Conservation (phyloP, 2,797 vertebrate species). For the Ctenopoma multispine region DNA sequence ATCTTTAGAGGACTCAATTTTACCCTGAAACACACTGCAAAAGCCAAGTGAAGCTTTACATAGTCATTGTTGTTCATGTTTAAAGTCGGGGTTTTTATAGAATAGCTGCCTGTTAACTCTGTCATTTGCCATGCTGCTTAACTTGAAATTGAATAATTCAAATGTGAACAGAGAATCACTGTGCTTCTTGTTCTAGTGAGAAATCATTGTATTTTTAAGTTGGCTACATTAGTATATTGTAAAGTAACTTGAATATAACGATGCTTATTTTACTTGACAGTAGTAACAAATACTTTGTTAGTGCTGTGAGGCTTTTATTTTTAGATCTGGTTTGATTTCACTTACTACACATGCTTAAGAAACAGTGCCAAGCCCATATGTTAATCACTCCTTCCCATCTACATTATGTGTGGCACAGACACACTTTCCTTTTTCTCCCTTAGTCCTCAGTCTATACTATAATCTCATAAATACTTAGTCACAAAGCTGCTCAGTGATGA, state of each 20-base stretch:
- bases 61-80: neutral
- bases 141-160: neutral
- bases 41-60: neutral
- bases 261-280: neutral
- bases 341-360: neutral
- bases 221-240: neutral
- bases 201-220: neutral
- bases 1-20: neutral
- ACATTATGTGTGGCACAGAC: neutral
- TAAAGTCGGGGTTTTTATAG: too few species aligned
- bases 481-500: neutral
- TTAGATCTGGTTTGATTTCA: conserved; percentile 4
- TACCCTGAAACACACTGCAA: neutral
- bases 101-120: neutral
- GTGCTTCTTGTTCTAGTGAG: too few species aligned
- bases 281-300: neutral
- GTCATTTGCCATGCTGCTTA: neutral
- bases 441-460: neutral
- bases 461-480: neutral
- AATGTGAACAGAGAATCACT: neutral
- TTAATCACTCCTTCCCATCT: neutral
- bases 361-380: neutral
- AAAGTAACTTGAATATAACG: neutral
- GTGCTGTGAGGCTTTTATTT: neutral
- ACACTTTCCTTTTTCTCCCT: neutral